These are phyloP conservation scores for Lasioglossum baleicum DNA, from an alignment of 1,140 invertebrate genomes.

Conservation along the genomic window DNA sequence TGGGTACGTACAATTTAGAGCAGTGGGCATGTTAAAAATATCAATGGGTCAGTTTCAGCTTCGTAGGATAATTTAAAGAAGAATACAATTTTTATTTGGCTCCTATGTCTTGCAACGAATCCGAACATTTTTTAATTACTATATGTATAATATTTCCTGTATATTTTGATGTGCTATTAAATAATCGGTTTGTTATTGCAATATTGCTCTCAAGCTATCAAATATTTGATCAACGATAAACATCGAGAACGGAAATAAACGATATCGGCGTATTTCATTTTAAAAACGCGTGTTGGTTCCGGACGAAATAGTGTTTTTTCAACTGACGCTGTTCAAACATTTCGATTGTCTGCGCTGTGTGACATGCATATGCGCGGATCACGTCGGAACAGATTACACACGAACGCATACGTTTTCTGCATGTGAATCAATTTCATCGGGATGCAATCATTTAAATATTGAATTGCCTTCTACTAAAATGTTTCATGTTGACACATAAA, in stretches of 20 bases:
- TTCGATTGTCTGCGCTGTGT: slow-evolving; percentile 43
- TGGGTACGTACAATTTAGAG: too few species aligned
- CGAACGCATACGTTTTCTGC: neutral
- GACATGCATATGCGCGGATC: slow-evolving; percentile 22
- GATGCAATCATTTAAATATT: slow-evolving; percentile 32
- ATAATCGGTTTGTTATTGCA: too few species aligned
- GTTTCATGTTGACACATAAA: neutral
- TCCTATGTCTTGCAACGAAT: too few species aligned
- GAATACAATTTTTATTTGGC: too few species aligned
- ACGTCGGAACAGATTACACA: slow-evolving; percentile 19
- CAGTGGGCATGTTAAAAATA: too few species aligned
- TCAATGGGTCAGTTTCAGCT: too few species aligned
- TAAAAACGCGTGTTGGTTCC: slow-evolving; percentile 11
- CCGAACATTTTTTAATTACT: too few species aligned
- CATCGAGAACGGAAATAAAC: neutral
- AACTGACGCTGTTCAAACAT: slow-evolving; percentile 34
- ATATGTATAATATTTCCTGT: too few species aligned
- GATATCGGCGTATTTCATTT: slow-evolving; percentile 25
- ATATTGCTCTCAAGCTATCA: neutral
- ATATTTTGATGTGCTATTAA: too few species aligned
- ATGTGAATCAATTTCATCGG: slow-evolving; percentile 5
- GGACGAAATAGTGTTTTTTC: slow-evolving; percentile 31
- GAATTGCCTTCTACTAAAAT: slow-evolving; percentile 18
- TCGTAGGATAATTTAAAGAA: too few species aligned
- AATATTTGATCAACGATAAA: neutral